Conservation (phyloP, 2,113 vertebrate genomes). For the Xiphophorus hellerii region DNA sequence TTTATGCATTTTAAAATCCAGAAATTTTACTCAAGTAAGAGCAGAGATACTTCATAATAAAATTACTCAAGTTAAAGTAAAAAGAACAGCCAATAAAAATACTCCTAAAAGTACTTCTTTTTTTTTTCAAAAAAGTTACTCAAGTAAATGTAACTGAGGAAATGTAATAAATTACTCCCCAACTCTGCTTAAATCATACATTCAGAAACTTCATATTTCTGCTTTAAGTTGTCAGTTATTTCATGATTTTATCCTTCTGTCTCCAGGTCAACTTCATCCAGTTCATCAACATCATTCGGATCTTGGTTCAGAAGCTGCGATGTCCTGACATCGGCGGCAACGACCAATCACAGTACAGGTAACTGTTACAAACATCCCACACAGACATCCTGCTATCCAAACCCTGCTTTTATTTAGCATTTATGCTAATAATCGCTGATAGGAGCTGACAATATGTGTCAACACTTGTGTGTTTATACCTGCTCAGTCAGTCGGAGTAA, state of each 20-base stretch:
- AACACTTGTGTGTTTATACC: background rate
- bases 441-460: constrained; percentile 2
- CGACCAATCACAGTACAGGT: constrained; percentile 81
- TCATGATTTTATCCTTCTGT: constrained; percentile 7
- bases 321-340: constrained; percentile 92
- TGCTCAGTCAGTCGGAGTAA: background rate
- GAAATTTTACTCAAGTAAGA: no score
- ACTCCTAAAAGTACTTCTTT: no score
- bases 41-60: no score
- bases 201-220: background rate
- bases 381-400: background rate
- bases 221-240: background rate
- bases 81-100: no score
- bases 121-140: no score
- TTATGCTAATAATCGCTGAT: background rate
- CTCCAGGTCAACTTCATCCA: constrained; percentile 91
- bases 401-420: background rate
- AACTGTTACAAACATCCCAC: no score
- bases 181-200: background rate
- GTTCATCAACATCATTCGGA: constrained; percentile 92
- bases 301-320: constrained; percentile 92
- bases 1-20: background rate
- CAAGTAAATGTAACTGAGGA: no score
- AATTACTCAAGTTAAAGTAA: no score
- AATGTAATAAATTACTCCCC: no score